phyloP scores from a whole-genome alignment of 2,888 invertebrate genomes.

The Nysson spinosus region DNA sequence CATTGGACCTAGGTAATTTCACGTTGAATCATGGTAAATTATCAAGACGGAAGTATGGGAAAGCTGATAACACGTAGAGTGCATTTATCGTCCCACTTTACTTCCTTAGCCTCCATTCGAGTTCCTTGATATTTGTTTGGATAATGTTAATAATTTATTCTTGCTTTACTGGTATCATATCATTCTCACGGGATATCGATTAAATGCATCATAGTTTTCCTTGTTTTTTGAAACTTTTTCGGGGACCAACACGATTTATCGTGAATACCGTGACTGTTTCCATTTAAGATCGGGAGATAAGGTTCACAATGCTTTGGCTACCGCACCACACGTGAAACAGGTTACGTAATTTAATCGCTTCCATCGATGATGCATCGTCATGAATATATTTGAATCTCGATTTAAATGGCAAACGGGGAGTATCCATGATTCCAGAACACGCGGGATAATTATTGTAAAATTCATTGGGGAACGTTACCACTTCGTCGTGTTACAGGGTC shows the following conservation, averaged over 20 bases:
- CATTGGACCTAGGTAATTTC: constrained; percentile 4
- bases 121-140: too few relatives aligned
- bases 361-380: constrained; percentile 49
- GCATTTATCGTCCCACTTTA: neutral
- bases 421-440: too few relatives aligned
- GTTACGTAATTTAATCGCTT: constrained; percentile 47
- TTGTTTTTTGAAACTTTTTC: constrained; percentile 40
- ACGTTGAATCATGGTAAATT: constrained; percentile 3
- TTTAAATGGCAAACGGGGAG: too few relatives aligned
- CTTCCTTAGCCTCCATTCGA: too few relatives aligned
- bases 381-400: constrained; percentile 30
- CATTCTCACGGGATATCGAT: too few relatives aligned
- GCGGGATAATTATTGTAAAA: too few relatives aligned
- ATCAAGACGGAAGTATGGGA: neutral
- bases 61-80: neutral
- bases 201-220: too few relatives aligned
- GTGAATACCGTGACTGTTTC: constrained; percentile 10
- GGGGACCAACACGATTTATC: constrained; percentile 6
- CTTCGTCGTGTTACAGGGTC: too few relatives aligned
- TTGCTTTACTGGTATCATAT: too few relatives aligned
- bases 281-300: constrained; percentile 36
- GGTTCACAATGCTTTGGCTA: constrained; percentile 30
- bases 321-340: constrained; percentile 9
- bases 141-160: too few relatives aligned
- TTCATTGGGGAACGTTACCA: too few relatives aligned